Conservation (phyloP, 2,888 invertebrate genomes). For the Ganaspis brasiliensis region DNA sequence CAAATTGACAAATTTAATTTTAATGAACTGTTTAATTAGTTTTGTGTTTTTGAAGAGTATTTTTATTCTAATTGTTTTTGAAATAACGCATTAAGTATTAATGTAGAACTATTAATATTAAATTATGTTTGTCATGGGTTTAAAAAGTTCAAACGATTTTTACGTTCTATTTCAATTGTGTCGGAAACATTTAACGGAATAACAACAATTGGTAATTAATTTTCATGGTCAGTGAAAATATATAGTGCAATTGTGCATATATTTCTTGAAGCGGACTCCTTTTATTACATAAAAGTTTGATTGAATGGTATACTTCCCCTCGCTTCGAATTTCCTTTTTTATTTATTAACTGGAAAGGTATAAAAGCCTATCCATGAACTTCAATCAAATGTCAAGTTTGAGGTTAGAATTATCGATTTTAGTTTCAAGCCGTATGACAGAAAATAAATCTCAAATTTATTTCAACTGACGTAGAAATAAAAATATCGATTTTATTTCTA, state of each 20-base stretch:
- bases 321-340: neutral
- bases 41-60: neutral
- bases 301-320: too few species aligned
- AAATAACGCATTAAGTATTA: too few species aligned
- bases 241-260: conserved; percentile 3
- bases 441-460: neutral
- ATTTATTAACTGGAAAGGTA: neutral
- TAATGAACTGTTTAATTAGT: neutral
- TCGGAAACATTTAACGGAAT: neutral
- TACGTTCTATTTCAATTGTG: too few species aligned
- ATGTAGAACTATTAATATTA: too few species aligned
- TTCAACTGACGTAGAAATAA: too few species aligned
- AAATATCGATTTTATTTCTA: too few species aligned
- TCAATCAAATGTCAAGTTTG: neutral
- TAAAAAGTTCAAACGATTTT: too few species aligned
- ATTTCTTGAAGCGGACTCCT: too few species aligned
- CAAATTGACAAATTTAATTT: neutral
- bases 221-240: conserved; percentile 1
- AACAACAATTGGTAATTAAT: conserved; percentile 34
- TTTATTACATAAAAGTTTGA: too few species aligned
- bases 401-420: conserved; percentile 30
- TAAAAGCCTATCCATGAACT: neutral
- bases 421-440: neutral
- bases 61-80: conserved; percentile 27
- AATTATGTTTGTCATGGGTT: too few species aligned